Evolutionary conservation across 2,113 vertebrate genomes (phyloP), one percentile per base, ranked within the genome.

Genomic region (Syngnathus typhle): DNA sequence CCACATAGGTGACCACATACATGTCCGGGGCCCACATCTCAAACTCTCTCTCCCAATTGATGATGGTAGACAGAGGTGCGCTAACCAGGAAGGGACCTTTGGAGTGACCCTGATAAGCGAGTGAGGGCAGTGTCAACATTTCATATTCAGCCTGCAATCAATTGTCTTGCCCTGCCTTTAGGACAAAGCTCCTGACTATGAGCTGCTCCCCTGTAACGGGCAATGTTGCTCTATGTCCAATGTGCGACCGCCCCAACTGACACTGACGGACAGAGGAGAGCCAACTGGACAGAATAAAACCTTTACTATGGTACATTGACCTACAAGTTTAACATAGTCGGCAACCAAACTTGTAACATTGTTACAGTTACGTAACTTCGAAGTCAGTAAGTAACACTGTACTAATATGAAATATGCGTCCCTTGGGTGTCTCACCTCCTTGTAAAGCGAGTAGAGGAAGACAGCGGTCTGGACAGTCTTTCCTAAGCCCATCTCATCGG

Each of bases 21-120:
- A 99, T 95, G 80, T 98, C 96, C 1, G 96, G 96, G 7, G 96
- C 96, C 96, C 96, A 99, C 95, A 98, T 93, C 87, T 99, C 96
- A 88, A 99, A 99, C 86, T 99, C 96, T 65, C 96, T 88, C 73
- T 99, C 96, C 96, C 96, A 98, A 87, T 99, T 98, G 80, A 98
- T 99, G 85, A 99, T 98, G 70, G 96, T 99, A 70, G 96, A 99
- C 65, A 99, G 90, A 0, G 96, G 96, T 6, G 96, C 96, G 10
- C 96, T 98, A 73, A 99, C 96, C 79, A 99, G 89, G 84, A 98
- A 99, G 78, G 96, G 96, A 65, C 96, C 96, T 85, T 99, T 99
- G 8, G 96, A 98, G 77, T 98, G 96, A 78, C 96, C 96, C 96
- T 99, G 67, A 1, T 36, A 12, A 16, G 55, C 36, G 27, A 36